These are phyloP conservation scores for Ephialtes manifestator DNA, from an alignment of 2,888 invertebrate species.

Conservation along the genomic window DNA sequence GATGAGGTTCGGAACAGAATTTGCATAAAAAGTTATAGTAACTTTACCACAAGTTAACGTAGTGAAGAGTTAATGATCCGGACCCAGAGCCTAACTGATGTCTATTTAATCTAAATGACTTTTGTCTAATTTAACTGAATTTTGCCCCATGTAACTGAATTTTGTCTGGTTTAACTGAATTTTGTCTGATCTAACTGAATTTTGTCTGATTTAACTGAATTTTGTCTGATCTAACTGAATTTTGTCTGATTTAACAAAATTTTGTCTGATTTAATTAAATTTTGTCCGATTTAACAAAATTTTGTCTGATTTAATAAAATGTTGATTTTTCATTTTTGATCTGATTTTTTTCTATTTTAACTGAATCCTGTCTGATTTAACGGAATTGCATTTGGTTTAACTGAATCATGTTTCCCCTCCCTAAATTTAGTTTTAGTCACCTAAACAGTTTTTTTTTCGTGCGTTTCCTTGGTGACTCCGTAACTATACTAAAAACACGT, in stretches of 20 bases:
- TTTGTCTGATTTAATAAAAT: not conserved
- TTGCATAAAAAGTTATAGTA: too few relatives aligned
- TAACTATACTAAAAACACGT: constrained; percentile 72
- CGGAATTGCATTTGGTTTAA: not conserved
- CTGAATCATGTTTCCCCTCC: not conserved
- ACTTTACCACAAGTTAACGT: too few relatives aligned
- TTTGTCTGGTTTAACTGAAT: too few relatives aligned
- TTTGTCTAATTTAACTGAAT: too few relatives aligned
- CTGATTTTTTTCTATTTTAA: not conserved
- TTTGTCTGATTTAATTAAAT: not conserved
- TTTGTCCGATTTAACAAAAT: not conserved
- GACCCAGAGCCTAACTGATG: too few relatives aligned
- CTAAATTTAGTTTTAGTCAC: not conserved
- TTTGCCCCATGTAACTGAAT: too few relatives aligned
- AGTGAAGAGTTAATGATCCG: too few relatives aligned
- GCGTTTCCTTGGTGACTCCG: constrained; percentile 62
- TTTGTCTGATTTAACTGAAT: not conserved
- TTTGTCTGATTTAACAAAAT: not conserved
- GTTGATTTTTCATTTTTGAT: too few relatives aligned
- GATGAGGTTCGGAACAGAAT: too few relatives aligned
- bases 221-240: not conserved
- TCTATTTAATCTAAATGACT: too few relatives aligned
- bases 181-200: not conserved
- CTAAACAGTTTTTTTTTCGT: not conserved
- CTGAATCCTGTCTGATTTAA: not conserved